Percentiles rank a stretch among this genome's conserved stretches.
These are phyloP conservation scores for Bungarus multicinctus DNA, from an alignment of 2,113 vertebrate genomes.

Conservation along the genomic window DNA sequence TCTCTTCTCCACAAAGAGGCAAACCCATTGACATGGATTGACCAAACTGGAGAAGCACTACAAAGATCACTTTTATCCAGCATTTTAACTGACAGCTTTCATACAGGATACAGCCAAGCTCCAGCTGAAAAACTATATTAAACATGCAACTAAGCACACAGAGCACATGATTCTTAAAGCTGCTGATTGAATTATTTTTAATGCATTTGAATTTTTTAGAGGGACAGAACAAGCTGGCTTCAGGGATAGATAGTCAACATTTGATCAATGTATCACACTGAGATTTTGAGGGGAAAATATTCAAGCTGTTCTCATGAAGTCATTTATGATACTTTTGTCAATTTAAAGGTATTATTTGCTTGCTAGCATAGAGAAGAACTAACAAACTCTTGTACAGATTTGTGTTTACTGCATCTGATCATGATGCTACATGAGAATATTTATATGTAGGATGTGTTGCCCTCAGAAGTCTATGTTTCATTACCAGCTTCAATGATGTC, in stretches of 20 bases:
- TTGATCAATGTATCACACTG: not conserved
- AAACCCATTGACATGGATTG: not conserved
- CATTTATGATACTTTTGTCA: not conserved
- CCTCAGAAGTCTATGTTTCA: not conserved
- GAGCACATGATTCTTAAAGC: not conserved
- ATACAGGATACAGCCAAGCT: not conserved
- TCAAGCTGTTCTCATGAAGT: not conserved
- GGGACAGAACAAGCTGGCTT: not conserved
- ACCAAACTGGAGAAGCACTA: not conserved
- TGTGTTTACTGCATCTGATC: not conserved
- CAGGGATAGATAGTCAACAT: not conserved
- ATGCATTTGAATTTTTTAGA: not conserved
- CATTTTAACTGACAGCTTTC: not conserved
- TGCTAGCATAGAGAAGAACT: not conserved
- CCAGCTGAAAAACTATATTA: not conserved
- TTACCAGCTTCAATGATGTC: not conserved
- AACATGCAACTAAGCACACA: not conserved
- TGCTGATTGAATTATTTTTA: not conserved
- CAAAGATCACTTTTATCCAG: not conserved
- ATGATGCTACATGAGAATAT: not conserved
- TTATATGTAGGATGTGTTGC: not conserved
- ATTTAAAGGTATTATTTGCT: not conserved
- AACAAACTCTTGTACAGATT: not conserved
- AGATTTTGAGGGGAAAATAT: not conserved
- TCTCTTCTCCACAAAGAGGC: not conserved